Evolutionary conservation across 1,140 invertebrate species (phyloP), one percentile per base, ranked within the genome.

Genomic region (Hormaphis cornu): DNA sequence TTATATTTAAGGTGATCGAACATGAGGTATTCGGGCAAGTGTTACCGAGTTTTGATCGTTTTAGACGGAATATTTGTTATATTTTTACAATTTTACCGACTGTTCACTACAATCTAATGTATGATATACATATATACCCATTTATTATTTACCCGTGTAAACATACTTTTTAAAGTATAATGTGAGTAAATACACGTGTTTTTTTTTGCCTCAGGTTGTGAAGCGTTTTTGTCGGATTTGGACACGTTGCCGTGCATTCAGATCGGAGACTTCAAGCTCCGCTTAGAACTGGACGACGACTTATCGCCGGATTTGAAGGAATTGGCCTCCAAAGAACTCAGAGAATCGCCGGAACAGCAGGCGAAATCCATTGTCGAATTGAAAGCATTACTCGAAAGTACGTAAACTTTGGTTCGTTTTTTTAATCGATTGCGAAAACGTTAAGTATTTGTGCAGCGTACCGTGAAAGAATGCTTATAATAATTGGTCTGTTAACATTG

Each of bases 251-350:
- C 88, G 1, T 81, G 77, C 0, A 75, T 90, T 12, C 81, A 87
- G 75, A 74, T 89, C 14, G 87, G 86, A 3, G 84, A 88, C 70
- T 86, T 82, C 70, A 80, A 79, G 14, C 78, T 90, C 1, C 79
- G 85, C 70, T 83, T 91, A 58, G 89, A 91, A 74, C 74, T 90
- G 14, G 83, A 82, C 0, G 83, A 83, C 0, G 81, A 85, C 20
- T 81, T 85, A 0, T 74, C 76, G 9, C 76, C 82, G 5, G 83
- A 87, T 53, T 76, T 86, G 9, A 78, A 82, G 72, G 87, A 90
- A 76, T 82, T 89, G n/a, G 89, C 89, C 0, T 79, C 79, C 14
- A 83, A 82, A 59, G 88, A 91, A 74, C 80, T 91, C 0, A 78
- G 89, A 1, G 89, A 91, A 76, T 82, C 83, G 0, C 83, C 87